A percentile compares a stretch with the other conserved stretches of the same genome.
These are phyloP conservation scores for Euwallacea fornicatus DNA, from an alignment of 1,140 invertebrate genomes.

Conservation along the genomic window DNA sequence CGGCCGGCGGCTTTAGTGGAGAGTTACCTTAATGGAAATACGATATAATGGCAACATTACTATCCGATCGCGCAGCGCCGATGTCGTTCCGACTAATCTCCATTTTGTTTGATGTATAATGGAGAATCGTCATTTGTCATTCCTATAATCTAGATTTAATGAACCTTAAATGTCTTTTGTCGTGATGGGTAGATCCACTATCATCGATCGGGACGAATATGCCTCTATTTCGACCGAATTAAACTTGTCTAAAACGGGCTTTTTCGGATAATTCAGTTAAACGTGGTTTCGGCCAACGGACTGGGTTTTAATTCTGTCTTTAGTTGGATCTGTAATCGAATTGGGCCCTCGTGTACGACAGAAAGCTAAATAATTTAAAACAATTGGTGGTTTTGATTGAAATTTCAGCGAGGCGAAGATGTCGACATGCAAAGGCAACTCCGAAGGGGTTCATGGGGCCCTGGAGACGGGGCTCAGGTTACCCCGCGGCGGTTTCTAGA, in stretches of 20 bases:
- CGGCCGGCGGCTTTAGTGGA: background rate
- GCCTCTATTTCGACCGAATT: background rate
- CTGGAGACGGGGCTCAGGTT: conserved; percentile 15
- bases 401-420: background rate
- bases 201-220: background rate
- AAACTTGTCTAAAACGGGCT: background rate
- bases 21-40: conserved; percentile 22
- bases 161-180: background rate
- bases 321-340: background rate
- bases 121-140: background rate
- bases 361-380: conserved; percentile 4
- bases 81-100: background rate
- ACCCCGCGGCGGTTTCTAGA: conserved; percentile 18
- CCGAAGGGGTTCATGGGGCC: background rate
- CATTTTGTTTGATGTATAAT: background rate
- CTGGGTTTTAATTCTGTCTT: conserved; percentile 7
- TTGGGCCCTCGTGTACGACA: background rate
- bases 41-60: conserved; percentile 22
- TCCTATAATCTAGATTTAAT: background rate
- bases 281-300: conserved; percentile 6
- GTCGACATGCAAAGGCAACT: background rate
- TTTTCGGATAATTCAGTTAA: conserved; percentile 13
- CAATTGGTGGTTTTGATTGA: background rate
- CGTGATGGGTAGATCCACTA: background rate
- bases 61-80: background rate